phyloP scores from a whole-genome alignment of 1,140 invertebrate genomes.

The Drosophila albomicans region DNA sequence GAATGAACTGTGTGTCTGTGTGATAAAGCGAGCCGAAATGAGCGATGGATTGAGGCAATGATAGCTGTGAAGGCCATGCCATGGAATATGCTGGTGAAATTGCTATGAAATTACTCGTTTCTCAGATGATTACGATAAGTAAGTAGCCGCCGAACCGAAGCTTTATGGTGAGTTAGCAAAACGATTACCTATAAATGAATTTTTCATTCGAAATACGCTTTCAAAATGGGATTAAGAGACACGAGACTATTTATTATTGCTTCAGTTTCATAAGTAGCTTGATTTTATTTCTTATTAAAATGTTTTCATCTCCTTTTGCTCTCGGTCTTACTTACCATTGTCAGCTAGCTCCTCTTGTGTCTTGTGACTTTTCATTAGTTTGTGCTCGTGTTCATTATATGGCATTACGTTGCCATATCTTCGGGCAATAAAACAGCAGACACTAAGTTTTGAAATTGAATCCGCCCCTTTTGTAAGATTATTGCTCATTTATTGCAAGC shows the following conservation, averaged over 20 bases:
- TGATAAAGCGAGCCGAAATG: conserved; percentile 40
- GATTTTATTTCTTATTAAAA: not conserved
- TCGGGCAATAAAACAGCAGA: not conserved
- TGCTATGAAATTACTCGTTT: conserved; percentile 61
- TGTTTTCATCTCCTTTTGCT: not conserved
- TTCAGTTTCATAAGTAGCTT: not conserved
- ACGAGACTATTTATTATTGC: not conserved
- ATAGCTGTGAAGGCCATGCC: conserved; percentile 9
- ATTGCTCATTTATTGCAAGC: conserved; percentile 57
- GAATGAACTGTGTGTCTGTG: conserved; percentile 23
- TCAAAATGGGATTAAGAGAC: conserved; percentile 10
- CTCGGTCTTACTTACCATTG: not conserved
- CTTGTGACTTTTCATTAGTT: conserved; percentile 5
- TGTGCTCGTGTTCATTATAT: not conserved
- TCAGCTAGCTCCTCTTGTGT: not conserved
- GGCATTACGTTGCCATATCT: conserved; percentile 1
- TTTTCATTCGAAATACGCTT: conserved; percentile 43
- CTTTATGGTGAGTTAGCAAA: conserved; percentile 10
- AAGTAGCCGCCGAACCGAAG: not conserved
- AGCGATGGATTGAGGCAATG: conserved; percentile 38
- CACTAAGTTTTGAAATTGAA: conserved; percentile 9
- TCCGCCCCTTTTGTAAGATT: conserved; percentile 36
- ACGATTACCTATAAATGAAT: conserved; percentile 10
- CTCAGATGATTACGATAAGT: conserved; percentile 47
- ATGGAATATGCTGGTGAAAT: conserved; percentile 50